A percentile compares a stretch with the other conserved stretches of the same genome.
phyloP scores from a whole-genome alignment of 1,140 invertebrate genomes.

The Dreissena polymorpha region DNA sequence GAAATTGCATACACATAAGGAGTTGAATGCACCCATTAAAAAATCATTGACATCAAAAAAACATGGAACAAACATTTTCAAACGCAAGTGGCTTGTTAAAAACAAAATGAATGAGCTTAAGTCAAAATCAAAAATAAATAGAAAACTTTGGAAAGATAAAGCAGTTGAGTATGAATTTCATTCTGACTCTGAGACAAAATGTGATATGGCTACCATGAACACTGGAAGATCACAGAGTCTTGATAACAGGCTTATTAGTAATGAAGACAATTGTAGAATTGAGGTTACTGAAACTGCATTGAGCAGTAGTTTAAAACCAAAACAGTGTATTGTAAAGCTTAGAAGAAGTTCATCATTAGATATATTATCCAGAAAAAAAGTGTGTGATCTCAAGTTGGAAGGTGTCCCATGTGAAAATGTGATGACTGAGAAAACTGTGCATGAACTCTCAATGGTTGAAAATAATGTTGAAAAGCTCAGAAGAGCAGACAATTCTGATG shows the following conservation, averaged over 20 bases:
- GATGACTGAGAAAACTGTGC: no score
- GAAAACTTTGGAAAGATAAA: background rate
- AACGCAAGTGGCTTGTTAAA: no score
- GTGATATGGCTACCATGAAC: background rate
- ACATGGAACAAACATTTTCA: no score
- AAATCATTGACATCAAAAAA: no score
- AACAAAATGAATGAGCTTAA: background rate
- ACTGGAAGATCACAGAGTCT: background rate
- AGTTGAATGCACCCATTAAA: no score
- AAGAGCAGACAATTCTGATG: background rate
- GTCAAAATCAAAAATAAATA: background rate
- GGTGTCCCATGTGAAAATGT: no score
- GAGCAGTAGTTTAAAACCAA: background rate
- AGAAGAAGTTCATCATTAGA: slow-evolving; percentile 44
- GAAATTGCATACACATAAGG: no score
- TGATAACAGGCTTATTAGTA: background rate
- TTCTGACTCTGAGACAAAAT: slow-evolving; percentile 14
- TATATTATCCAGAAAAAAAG: slow-evolving; percentile 21
- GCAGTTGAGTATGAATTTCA: slow-evolving; percentile 34
- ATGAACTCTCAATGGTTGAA: no score
- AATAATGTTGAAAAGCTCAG: no score
- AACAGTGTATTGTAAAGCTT: slow-evolving; percentile 33
- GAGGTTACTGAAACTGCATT: background rate
- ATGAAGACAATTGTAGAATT: background rate
- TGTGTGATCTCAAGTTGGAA: background rate